Evolutionary conservation across 2,113 vertebrate genomes (phyloP).

Genomic region (Aldabrachelys gigantea): DNA sequence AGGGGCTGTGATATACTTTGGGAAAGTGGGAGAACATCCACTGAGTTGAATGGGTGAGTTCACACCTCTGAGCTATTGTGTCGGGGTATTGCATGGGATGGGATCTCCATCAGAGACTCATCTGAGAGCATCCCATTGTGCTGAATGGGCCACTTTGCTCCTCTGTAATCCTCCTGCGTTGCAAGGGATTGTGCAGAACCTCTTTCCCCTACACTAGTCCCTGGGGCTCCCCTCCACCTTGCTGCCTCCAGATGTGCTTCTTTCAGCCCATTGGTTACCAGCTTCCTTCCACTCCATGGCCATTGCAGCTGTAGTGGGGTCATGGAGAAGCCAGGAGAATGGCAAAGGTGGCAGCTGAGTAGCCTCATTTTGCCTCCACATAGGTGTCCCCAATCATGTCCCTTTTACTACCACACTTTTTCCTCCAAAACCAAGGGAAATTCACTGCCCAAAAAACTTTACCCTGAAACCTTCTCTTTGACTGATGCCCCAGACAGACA

Average conservation of each 20-base stretch:
- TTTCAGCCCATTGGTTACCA: too few relatives aligned
- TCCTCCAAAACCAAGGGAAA: not conserved
- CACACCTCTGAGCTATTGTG: not conserved
- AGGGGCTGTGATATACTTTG: not conserved
- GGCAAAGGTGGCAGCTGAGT: not conserved
- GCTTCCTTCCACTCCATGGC: too few relatives aligned
- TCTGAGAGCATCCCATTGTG: fast-evolving
- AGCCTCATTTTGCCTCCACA: not conserved
- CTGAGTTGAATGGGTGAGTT: not conserved
- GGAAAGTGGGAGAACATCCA: not conserved
- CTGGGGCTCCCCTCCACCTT: not conserved
- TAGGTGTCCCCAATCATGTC: not conserved
- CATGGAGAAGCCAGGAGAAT: not conserved
- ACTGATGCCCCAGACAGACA: not conserved
- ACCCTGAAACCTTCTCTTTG: not conserved
- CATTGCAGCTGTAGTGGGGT: not conserved
- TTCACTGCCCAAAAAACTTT: not conserved
- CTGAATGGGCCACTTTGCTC: not conserved
- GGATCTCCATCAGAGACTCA: not conserved
- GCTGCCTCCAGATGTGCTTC: too few relatives aligned
- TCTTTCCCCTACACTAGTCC: not conserved
- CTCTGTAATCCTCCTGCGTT: not conserved
- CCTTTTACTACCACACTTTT: not conserved
- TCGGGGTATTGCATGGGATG: not conserved
- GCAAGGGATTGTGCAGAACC: not conserved